Conservation (phyloP, 1,140 invertebrate species). For the Galendromus occidentalis region DNA sequence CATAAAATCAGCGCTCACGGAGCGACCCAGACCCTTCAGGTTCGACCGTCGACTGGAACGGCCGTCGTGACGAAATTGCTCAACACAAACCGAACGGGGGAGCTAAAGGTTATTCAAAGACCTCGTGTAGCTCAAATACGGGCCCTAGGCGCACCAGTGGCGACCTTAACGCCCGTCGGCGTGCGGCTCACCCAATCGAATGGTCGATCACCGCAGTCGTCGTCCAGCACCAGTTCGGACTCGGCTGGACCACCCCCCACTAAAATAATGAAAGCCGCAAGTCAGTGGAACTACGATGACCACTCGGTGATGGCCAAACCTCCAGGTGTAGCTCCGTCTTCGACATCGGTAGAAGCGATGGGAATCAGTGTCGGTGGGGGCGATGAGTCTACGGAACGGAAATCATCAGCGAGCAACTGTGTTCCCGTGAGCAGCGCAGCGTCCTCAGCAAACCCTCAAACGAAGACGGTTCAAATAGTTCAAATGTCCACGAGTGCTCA, state of each 20-base stretch:
- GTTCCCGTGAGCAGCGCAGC: too few species aligned
- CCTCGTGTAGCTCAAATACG: background rate
- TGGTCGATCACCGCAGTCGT: background rate
- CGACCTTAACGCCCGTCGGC: background rate
- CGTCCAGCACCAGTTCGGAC: background rate
- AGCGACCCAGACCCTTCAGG: background rate
- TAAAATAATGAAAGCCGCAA: background rate
- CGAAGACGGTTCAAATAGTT: conserved; percentile 5
- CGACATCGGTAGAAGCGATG: too few species aligned
- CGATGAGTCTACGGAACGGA: too few species aligned
- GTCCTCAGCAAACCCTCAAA: background rate
- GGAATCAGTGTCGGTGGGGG: too few species aligned
- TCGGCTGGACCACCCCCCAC: background rate
- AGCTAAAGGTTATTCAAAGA: background rate
- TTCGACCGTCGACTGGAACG: background rate
- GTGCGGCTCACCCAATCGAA: background rate
- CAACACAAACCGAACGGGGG: background rate
- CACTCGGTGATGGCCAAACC: conserved; percentile 6
- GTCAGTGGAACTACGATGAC: conserved; percentile 1
- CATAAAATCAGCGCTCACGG: background rate
- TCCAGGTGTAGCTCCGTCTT: background rate
- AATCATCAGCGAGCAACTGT: too few species aligned
- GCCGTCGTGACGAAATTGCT: conserved; percentile 1
- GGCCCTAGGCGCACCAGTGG: background rate
- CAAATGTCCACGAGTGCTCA: conserved; percentile 10